These are phyloP conservation scores for Diachrysia chrysitis DNA, from an alignment of 2,888 invertebrate species.

Conservation along the genomic window DNA sequence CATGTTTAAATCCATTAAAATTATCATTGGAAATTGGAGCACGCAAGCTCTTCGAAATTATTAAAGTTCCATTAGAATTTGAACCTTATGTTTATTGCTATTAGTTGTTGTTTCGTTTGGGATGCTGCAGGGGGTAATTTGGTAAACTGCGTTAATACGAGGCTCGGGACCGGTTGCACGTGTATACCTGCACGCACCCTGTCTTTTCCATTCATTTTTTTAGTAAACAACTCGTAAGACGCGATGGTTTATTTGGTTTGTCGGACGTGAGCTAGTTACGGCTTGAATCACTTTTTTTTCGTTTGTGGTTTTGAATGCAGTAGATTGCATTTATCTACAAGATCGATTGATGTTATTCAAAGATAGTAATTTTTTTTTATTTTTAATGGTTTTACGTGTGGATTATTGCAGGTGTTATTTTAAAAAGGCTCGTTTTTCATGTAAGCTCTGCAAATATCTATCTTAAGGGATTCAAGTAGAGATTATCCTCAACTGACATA, in stretches of 20 bases:
- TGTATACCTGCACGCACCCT: conserved; percentile 77
- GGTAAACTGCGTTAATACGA: conserved; percentile 78
- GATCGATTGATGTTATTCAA: conserved; percentile 46
- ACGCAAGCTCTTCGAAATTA: conserved; percentile 62
- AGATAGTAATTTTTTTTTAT: conserved; percentile 7
- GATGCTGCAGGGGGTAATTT: conserved; percentile 68
- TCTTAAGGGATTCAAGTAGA: too few species aligned
- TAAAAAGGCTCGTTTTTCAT: neutral
- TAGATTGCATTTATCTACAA: conserved; percentile 45
- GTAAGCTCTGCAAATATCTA: too few species aligned
- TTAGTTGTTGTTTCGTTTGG: conserved; percentile 29
- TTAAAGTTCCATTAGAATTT: conserved; percentile 12
- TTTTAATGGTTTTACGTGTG: conserved; percentile 22
- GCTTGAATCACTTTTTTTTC: conserved; percentile 48
- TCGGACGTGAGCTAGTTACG: conserved; percentile 67
- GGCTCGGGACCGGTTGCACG: conserved; percentile 72
- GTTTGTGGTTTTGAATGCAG: conserved; percentile 47
- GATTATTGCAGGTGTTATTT: neutral
- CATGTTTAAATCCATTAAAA: conserved; percentile 71
- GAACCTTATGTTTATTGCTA: conserved; percentile 10
- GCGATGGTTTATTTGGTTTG: conserved; percentile 63
- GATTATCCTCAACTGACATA: too few species aligned
- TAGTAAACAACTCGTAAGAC: conserved; percentile 56
- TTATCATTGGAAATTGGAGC: conserved; percentile 61
- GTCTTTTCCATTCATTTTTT: conserved; percentile 46